These are phyloP conservation scores for Villa cingulata DNA, from an alignment of 2,888 invertebrate genomes.

Conservation along the genomic window DNA sequence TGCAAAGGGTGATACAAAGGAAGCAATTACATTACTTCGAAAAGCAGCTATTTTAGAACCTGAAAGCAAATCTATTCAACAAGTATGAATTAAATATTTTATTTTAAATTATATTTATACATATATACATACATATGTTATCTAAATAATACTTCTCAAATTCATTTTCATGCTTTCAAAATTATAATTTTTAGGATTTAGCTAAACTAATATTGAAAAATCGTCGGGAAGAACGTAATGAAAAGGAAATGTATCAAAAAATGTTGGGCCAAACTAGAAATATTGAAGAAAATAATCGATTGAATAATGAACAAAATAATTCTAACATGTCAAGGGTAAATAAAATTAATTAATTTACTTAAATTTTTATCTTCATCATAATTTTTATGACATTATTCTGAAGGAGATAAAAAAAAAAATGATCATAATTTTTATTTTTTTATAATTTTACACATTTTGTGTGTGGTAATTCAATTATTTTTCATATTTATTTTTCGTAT, in stretches of 20 bases:
- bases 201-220: constrained; percentile 41
- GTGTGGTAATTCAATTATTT: too few relatives aligned
- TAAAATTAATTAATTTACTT: neutral
- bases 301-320: constrained; percentile 20
- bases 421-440: neutral
- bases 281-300: constrained; percentile 30
- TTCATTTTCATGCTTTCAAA: neutral
- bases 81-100: constrained; percentile 17
- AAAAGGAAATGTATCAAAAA: constrained; percentile 52
- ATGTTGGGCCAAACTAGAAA: constrained; percentile 46
- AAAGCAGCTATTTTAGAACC: constrained; percentile 52
- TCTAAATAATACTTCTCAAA: neutral
- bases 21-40: constrained; percentile 52
- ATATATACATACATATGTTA: neutral
- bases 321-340: constrained; percentile 30
- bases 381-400: too few relatives aligned
- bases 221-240: constrained; percentile 43
- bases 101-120: neutral
- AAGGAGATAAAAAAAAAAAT: too few relatives aligned
- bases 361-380: neutral
- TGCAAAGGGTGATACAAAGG: constrained; percentile 52
- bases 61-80: constrained; percentile 44
- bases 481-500: too few relatives aligned
- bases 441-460: constrained; percentile 3
- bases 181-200: constrained; percentile 42